phyloP scores from a whole-genome alignment of 2,113 vertebrate species.

The Antigone vipio region DNA sequence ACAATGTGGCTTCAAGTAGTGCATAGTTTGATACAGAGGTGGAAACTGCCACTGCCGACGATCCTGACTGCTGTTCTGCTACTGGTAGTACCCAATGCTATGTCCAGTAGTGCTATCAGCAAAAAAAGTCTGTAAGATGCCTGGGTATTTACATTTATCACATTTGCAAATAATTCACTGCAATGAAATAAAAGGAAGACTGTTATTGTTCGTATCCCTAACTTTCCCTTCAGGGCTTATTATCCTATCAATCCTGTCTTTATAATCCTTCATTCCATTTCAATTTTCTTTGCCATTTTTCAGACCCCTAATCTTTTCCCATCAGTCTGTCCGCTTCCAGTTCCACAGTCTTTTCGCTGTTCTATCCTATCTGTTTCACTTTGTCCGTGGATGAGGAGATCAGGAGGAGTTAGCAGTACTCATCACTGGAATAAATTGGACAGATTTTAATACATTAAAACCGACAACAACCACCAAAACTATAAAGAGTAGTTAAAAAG shows the following conservation, averaged over 20 bases:
- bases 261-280: neutral
- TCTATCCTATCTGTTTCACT: neutral
- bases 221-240: neutral
- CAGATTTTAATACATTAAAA: neutral
- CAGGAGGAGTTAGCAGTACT: neutral
- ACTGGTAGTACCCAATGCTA: neutral
- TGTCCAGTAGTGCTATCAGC: neutral
- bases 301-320: neutral
- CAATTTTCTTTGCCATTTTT: neutral
- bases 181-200: neutral
- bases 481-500: neutral
- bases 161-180: neutral
- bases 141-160: neutral
- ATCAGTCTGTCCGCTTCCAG: neutral
- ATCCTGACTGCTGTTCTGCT: neutral
- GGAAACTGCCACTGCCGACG: neutral
- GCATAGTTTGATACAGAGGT: neutral
- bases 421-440: neutral
- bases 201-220: neutral
- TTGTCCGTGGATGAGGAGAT: neutral
- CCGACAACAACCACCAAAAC: neutral
- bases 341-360: neutral
- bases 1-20: neutral
- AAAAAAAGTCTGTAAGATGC: neutral
- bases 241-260: neutral